These are phyloP conservation scores for Urocolius indicus DNA, from an alignment of 2,113 vertebrate genomes.

Conservation along the genomic window DNA sequence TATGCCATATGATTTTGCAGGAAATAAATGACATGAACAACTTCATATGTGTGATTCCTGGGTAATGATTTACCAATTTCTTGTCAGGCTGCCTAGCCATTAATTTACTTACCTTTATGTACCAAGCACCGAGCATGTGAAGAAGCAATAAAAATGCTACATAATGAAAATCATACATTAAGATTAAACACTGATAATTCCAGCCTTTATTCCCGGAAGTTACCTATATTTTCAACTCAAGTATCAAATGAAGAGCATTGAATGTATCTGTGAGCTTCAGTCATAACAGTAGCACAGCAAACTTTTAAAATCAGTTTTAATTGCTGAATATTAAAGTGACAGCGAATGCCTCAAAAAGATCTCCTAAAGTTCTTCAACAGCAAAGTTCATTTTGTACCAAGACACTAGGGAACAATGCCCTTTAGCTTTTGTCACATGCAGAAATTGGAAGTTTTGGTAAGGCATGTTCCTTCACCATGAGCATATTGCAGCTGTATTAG, in stretches of 20 bases:
- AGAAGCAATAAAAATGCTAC: background rate
- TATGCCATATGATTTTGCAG: background rate
- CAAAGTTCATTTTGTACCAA: background rate
- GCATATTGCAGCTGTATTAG: background rate
- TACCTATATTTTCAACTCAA: background rate
- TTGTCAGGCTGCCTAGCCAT: background rate
- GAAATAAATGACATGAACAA: background rate
- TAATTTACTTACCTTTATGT: background rate
- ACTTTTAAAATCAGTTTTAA: constrained; percentile 58
- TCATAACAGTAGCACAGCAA: constrained; percentile 49
- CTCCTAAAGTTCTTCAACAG: background rate
- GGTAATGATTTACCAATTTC: background rate
- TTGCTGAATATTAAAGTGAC: background rate
- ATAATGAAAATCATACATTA: background rate
- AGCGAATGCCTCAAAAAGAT: background rate
- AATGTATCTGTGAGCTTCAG: background rate
- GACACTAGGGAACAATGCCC: background rate
- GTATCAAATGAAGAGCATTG: background rate
- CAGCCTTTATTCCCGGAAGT: background rate
- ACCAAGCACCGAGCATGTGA: background rate
- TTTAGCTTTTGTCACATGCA: background rate
- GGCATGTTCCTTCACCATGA: constrained; percentile 69
- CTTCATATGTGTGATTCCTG: background rate
- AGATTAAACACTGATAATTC: background rate
- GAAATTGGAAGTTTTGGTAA: background rate